Percentiles rank a stretch among this genome's conserved stretches.
These are phyloP conservation scores for Lithophane leautieri DNA, from an alignment of 2,888 invertebrate species.

Conservation along the genomic window DNA sequence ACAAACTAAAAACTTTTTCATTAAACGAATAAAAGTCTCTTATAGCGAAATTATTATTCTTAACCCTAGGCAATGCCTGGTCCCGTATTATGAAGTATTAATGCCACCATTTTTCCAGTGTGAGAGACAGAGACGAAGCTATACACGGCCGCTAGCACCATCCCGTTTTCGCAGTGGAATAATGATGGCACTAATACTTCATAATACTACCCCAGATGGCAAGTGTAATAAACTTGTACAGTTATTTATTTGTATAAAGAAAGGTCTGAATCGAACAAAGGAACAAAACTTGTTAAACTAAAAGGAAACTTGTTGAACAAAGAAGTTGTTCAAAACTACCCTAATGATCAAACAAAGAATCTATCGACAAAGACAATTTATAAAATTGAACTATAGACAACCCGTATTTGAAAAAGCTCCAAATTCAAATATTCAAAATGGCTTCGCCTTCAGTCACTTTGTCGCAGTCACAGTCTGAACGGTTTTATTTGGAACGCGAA, in stretches of 20 bases:
- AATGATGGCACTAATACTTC: no score
- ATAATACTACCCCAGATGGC: no score
- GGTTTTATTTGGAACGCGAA: slow-evolving; percentile 21
- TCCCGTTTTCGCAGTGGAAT: no score
- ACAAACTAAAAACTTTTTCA: slow-evolving; percentile 2
- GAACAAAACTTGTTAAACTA: slow-evolving; percentile 10
- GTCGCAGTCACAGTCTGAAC: neutral
- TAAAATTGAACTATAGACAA: neutral
- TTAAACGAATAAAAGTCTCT: neutral
- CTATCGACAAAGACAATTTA: slow-evolving; percentile 11
- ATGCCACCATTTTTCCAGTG: no score
- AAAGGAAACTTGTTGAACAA: slow-evolving; percentile 11
- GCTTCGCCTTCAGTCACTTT: slow-evolving; percentile 4
- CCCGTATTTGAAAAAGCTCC: neutral
- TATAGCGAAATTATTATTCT: neutral
- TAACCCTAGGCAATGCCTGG: neutral
- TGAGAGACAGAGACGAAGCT: no score
- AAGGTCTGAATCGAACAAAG: neutral
- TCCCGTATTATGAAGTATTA: no score
- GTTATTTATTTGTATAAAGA: neutral
- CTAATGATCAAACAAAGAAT: slow-evolving; percentile 8
- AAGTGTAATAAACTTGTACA: neutral
- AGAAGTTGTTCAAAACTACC: slow-evolving; percentile 9
- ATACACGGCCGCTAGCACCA: no score
- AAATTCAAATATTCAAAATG: slow-evolving; percentile 36